Evolutionary conservation across 2,797 vertebrate genomes (phyloP).

Genomic region (Chrosomus eos): DNA sequence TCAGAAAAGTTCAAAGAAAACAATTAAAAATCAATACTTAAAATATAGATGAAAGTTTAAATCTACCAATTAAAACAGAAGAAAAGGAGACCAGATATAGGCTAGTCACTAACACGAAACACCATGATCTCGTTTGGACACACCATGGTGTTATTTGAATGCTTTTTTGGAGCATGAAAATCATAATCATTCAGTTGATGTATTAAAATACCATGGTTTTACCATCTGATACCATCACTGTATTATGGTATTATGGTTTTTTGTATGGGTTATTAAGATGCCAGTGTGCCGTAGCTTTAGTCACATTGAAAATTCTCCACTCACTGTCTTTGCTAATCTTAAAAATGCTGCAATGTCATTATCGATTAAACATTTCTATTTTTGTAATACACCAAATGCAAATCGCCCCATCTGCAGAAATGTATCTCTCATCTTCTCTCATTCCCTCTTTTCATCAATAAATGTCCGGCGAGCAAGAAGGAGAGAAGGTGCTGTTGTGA

Average conservation of each 20-base stretch:
- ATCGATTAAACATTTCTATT: slow-evolving; percentile 58
- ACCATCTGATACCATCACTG: background rate
- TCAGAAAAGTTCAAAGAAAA: background rate
- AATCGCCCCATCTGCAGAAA: slow-evolving; percentile 49
- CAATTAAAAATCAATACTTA: background rate
- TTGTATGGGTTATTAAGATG: background rate
- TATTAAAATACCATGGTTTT: background rate
- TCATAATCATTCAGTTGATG: background rate
- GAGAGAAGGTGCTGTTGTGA: slow-evolving; percentile 42
- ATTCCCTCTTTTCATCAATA: slow-evolving; percentile 31
- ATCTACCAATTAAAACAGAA: background rate
- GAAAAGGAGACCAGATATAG: background rate
- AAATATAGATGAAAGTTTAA: background rate
- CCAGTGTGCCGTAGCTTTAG: background rate
- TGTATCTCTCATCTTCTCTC: slow-evolving; percentile 28
- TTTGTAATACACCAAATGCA: slow-evolving; percentile 23
- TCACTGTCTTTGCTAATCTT: slow-evolving; percentile 32
- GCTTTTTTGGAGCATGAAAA: background rate
- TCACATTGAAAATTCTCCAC: background rate
- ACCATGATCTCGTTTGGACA: background rate
- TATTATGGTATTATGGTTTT: background rate
- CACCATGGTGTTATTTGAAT: background rate
- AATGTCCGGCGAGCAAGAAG: slow-evolving; percentile 5
- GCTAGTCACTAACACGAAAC: background rate
- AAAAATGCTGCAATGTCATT: slow-evolving; percentile 6